Base-by-base conservation (phyloP, 1,140 invertebrate species). In the Nixonia krombeini region DNA sequence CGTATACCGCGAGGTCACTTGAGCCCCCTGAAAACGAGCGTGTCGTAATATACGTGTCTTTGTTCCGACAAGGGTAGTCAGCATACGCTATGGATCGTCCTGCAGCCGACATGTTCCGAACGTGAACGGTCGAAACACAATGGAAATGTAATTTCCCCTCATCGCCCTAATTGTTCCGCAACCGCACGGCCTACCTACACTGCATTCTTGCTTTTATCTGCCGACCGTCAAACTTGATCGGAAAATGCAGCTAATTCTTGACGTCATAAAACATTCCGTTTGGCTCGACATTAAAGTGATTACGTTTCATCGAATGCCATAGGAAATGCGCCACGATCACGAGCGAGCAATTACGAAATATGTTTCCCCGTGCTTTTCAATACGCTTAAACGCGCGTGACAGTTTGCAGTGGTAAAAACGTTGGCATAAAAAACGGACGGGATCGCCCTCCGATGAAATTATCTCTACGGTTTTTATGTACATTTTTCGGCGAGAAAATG, bases 131-230 rank as follows among this genome's bases (percentile, higher is more conserved):
- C 50, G 51, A 68, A 56, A 69, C 67, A 80, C 74, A 80, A 80
- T 79, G 72, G 76, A 74, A 76, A 78, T 72, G 76, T 79, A 80
- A 80, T 78, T 76, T 63, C 46, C 58, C 55, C 58, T 52, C 28
- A 29, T 55, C 31, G 21, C 17, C 44, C 59, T 63, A 69, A 69
- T 63, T 69, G 55, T 69, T 63, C 55, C 26, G 40, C 50, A 46
- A 45, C 55, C 44, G 52, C 38, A 55, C 18, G 41, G 12, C 35
- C 26, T 53, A 40, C 58, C 51, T 59, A 64, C 61, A 52, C 45
- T 42, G 38, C 49, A 70, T 64, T 70, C 55, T 37, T 29, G 65
- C 52, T 61, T 63, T 58, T 52, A 52, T 58, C 40, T 49, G 18
- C 31, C 40, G 38, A 21, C 49, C 44, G 49, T 53, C 49, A 53